Percentiles rank a stretch among this genome's conserved stretches.
phyloP scores from a whole-genome alignment of 2,113 vertebrate species.

The Anguilla japonica region DNA sequence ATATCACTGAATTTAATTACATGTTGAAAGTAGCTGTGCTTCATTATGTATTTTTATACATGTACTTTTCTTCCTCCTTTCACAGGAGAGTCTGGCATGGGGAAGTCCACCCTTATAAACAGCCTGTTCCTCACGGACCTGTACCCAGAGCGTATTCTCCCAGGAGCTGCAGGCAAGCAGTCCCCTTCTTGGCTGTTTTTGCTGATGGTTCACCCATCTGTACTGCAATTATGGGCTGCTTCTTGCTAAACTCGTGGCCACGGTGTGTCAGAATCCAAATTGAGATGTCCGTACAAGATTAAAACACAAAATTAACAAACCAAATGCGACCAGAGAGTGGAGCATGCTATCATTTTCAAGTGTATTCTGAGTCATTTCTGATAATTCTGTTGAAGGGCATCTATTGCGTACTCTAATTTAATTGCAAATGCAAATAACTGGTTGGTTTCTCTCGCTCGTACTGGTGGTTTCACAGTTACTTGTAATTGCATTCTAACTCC shows the following conservation, averaged over 20 bases:
- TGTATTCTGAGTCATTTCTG: not conserved
- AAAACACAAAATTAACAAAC: too few species aligned
- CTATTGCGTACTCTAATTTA: too few species aligned
- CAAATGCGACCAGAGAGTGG: not conserved
- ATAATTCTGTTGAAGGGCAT: not conserved
- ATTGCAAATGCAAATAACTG: not conserved
- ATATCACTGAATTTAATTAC: too few species aligned
- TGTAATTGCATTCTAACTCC: not conserved
- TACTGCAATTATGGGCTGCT: not conserved
- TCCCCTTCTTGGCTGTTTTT: not conserved
- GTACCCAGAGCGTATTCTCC: constrained; percentile 93
- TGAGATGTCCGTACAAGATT: too few species aligned
- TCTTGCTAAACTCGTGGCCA: not conserved
- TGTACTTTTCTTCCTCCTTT: constrained; percentile 32
- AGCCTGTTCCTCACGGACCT: constrained; percentile 97
- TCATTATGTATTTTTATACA: not conserved
- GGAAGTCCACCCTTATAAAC: constrained; percentile 96
- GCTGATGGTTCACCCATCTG: not conserved
- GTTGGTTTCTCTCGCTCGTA: not conserved
- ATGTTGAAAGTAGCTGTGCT: too few species aligned
- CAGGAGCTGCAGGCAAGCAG: constrained; percentile 87
- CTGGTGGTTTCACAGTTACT: not conserved
- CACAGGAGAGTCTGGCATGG: constrained; percentile 91
- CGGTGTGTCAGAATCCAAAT: too few species aligned
- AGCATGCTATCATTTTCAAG: not conserved